Base-by-base conservation (phyloP, 2,797 vertebrate genomes). In the Artibeus lituratus region DNA sequence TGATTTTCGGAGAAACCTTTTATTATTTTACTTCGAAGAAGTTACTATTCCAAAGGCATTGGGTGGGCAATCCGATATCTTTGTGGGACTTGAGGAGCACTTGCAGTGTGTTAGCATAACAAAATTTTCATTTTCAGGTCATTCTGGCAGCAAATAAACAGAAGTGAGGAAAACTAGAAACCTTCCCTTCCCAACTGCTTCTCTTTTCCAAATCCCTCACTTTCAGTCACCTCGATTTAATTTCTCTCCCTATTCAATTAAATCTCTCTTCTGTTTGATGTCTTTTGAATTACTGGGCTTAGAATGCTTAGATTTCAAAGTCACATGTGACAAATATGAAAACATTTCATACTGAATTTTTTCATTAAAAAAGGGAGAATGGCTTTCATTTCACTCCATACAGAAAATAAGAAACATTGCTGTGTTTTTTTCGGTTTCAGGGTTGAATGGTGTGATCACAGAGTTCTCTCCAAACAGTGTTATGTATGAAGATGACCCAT, bases 361-460 rank as follows among this genome's bases (percentile, higher is more conserved):
- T 7, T 94, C 12, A n/a, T 67, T 95, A 37, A 81, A 78, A 87
- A 53, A 9, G 21, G 11, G 87, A 24, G 29, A 49, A 35, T 87
- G 74, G 9, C 62, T 70, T 90, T 81, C 85, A 84, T 72, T 89
- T 94, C 77, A 85, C 12, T 78, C 37, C 49, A 8, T 51, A 39
- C 5, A 90, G 18, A 42, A 29, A 74, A 78, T 84, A 42, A 74
- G 12, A 87, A 91, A 95, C 26, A 78, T 47, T 37, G 35, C 37
- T 74, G 47, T 93, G 1, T 22, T 86, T 77, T 76, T 91, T 91
- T 96, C 67, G 91, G 78, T 91, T 95, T 95, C 74, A 95, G 72
- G 96, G 32, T 85, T 91, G 91, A 78, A 72, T 82, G 15, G 15
- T 73, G 83, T 72, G 10, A 91, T 83, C 73, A 82, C n/a, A 70